A percentile compares a stretch with the other conserved stretches of the same genome.
These are phyloP conservation scores for Petrosia ficiformis DNA, from an alignment of 37 sponge, comb jelly and placozoan genomes.

Conservation along the genomic window DNA sequence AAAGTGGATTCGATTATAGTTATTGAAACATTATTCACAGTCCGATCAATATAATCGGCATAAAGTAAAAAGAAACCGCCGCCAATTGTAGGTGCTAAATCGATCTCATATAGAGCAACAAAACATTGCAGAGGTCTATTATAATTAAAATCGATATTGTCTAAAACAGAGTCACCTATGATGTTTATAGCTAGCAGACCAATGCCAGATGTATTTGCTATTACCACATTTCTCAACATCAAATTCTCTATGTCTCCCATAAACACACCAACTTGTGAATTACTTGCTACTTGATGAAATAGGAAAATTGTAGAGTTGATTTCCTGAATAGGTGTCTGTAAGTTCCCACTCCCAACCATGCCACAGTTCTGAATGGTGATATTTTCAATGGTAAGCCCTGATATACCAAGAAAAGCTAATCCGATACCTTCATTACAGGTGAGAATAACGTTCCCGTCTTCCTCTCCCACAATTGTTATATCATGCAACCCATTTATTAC, in stretches of 20 bases:
- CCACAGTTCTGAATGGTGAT: constrained; percentile 5
- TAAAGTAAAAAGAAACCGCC: constrained; percentile 37
- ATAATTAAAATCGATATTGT: neutral
- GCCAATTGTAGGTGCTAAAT: neutral
- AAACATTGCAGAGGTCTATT: constrained; percentile 12
- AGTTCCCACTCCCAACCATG: neutral
- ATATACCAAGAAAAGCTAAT: neutral
- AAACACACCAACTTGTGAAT: neutral
- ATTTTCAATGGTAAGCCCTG: neutral
- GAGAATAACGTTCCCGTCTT: neutral
- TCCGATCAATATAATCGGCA: constrained; percentile 11
- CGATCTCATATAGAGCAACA: neutral
- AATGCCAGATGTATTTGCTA: neutral
- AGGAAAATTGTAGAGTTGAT: neutral
- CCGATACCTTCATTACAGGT: constrained; percentile 1
- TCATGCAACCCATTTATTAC: neutral
- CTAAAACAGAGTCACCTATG: neutral
- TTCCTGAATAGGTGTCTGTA: neutral
- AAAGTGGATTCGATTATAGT: neutral
- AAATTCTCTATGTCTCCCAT: neutral
- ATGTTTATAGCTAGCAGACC: constrained; percentile 12
- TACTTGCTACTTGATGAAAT: neutral
- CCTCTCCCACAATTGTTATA: neutral
- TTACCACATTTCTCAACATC: neutral
- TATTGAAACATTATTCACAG: neutral